Base-by-base conservation (phyloP, 2,113 vertebrate species). In the Helogale parvula region DNA sequence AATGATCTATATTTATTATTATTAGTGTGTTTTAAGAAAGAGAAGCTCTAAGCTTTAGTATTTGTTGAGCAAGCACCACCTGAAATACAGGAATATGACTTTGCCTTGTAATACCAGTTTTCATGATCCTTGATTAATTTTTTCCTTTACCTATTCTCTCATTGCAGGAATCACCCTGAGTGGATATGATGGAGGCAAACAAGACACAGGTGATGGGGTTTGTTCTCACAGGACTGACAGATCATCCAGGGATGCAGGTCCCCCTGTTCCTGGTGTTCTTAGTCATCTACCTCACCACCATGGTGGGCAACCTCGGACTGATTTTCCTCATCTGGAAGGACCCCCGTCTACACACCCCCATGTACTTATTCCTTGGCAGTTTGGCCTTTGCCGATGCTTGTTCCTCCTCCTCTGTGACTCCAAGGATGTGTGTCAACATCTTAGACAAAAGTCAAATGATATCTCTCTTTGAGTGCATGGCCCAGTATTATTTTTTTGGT, bases 341-440 rank as follows among this genome's bases (percentile, higher is more conserved):
- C 3, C 14, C 87, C 1, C 90, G 88, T 5, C 93, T 97, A 45
- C 97, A 97, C 54, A 97, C 31, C 0, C 92, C 89, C 10, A 97
- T 94, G 92, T 96, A 90, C 54, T 57, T 57, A 5, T 47, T 97
- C 50, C 94, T 97, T 6, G 60, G 97, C 3, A 74, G 94, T 45
- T 83, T 98, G 52, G 97, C 74, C 12, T 84, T 97, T 74, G 88
- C 69, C 23, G 97, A 97, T 84, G 97, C 80, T 5, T 97, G 90
- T 1, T 68, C 93, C 35, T 96, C 93, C 41, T 94, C 96, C 23
- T 96, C 92, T 4, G 93, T 95, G 86, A 97, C 87, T 3, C 97
- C 96, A 15, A 94, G 80, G 35, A 96, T 97, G 94, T 77, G 95
- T 54, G 10, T 92, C 16, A 87, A 68, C 7, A 9, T 87, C 9